Conservation (phyloP, 2,113 vertebrate genomes). For the Poeciliopsis retropinna region DNA sequence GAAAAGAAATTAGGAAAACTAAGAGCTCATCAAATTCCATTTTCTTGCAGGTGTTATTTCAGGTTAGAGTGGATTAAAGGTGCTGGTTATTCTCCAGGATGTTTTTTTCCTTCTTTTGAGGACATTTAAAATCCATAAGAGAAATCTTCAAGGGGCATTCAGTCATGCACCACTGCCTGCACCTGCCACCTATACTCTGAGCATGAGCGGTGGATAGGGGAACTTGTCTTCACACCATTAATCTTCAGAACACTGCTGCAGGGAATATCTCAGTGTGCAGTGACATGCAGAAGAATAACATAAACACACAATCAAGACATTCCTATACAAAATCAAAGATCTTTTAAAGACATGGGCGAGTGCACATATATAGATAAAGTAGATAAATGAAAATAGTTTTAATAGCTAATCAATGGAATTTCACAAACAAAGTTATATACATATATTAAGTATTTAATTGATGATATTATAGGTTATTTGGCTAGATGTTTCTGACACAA, state of each 20-base stretch:
- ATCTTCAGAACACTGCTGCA: constrained; percentile 65
- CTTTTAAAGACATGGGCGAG: not conserved
- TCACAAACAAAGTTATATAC: not conserved
- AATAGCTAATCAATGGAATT: not conserved
- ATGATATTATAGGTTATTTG: not conserved
- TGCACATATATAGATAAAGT: not conserved
- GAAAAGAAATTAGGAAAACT: not conserved
- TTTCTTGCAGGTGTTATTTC: constrained; percentile 9
- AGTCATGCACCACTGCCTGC: constrained; percentile 69
- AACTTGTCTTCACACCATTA: constrained; percentile 55
- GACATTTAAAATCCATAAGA: constrained; percentile 54
- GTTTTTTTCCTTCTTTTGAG: constrained; percentile 2
- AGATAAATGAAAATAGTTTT: not conserved
- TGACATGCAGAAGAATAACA: constrained; percentile 8
- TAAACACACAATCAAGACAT: not conserved
- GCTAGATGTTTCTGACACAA: not conserved
- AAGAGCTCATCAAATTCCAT: not conserved
- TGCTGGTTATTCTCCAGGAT: not conserved
- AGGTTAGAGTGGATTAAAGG: not conserved
- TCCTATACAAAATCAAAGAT: constrained; percentile 12
- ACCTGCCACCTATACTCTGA: constrained; percentile 67
- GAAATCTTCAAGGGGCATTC: constrained; percentile 70
- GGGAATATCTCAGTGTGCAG: constrained; percentile 39
- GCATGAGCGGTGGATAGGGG: constrained; percentile 67
- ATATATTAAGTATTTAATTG: not conserved